phyloP scores from a whole-genome alignment of 64 coral and sea anemone genomes.

The Platygyra sinensis region DNA sequence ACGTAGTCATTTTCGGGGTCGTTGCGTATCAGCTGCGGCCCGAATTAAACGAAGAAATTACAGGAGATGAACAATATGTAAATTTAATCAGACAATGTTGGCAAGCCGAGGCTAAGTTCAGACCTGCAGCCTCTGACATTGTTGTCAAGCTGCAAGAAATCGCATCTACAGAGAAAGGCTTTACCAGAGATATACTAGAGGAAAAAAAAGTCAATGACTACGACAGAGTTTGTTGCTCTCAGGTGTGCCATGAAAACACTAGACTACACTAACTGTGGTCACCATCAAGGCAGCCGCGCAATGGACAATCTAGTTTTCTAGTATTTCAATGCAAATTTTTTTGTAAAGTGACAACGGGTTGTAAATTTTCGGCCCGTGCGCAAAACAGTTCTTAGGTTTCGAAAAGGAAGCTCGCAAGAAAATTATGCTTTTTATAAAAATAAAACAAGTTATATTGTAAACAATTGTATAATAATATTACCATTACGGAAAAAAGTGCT shows the following conservation, averaged over 20 bases:
- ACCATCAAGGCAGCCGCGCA: background rate
- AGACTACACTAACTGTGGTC: slow-evolving; percentile 2
- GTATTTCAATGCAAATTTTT: slow-evolving; percentile 25
- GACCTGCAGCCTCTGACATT: slow-evolving; percentile 81
- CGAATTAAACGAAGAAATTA: slow-evolving; percentile 67
- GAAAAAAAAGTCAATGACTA: background rate
- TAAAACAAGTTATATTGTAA: slow-evolving; percentile 35
- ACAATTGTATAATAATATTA: slow-evolving; percentile 3
- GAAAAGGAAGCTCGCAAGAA: background rate
- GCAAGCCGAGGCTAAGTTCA: slow-evolving; percentile 82
- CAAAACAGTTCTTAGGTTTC: background rate
- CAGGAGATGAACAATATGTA: slow-evolving; percentile 81
- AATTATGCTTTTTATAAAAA: background rate
- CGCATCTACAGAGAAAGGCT: background rate
- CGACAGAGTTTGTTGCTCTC: background rate
- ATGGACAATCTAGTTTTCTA: slow-evolving; percentile 13
- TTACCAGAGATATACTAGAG: background rate
- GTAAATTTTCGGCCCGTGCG: background rate
- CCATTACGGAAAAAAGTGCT: background rate
- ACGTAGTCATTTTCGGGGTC: slow-evolving; percentile 94
- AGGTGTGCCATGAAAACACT: slow-evolving; percentile 16
- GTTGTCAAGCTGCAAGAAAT: slow-evolving; percentile 45
- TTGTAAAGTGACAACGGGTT: background rate
- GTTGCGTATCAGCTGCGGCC: slow-evolving; percentile 93
- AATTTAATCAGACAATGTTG: slow-evolving; percentile 94